phyloP scores from a whole-genome alignment of 2,888 invertebrate genomes.

The Axea sp. region DNA sequence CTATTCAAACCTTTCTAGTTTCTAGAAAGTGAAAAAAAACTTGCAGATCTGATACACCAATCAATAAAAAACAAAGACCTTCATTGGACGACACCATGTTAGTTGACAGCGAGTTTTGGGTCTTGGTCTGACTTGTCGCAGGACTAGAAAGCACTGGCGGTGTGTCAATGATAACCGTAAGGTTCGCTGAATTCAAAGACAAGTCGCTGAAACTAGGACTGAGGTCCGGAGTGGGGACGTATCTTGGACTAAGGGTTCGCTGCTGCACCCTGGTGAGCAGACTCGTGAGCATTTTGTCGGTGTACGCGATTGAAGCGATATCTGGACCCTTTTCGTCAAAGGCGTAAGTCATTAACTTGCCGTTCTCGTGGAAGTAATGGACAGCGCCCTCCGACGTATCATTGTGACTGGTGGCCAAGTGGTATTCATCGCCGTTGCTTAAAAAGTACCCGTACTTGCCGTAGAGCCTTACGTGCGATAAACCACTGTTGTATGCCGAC shows the following conservation, averaged over 20 bases:
- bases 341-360: slow-evolving; percentile 92
- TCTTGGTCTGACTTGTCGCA: slow-evolving; percentile 66
- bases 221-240: slow-evolving; percentile 77
- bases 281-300: slow-evolving; percentile 74
- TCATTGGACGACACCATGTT: slow-evolving; percentile 73
- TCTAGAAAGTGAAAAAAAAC: too few species aligned
- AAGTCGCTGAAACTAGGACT: slow-evolving; percentile 80
- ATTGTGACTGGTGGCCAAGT: slow-evolving; percentile 87
- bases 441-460: slow-evolving; percentile 78
- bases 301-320: slow-evolving; percentile 74
- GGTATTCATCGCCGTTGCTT: slow-evolving; percentile 80
- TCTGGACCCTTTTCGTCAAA: slow-evolving; percentile 89
- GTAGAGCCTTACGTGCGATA: slow-evolving; percentile 65
- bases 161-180: slow-evolving; percentile 78
- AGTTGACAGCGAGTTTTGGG: slow-evolving; percentile 69
- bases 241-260: slow-evolving; percentile 68
- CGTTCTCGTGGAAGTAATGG: slow-evolving; percentile 91
- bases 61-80: too few species aligned
- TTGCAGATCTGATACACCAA: too few species aligned
- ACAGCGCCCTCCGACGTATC: slow-evolving; percentile 90
- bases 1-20: too few species aligned
- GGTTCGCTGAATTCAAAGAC: slow-evolving; percentile 79
- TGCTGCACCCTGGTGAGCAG: slow-evolving; percentile 73
- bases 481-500: slow-evolving; percentile 60
- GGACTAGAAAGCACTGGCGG: slow-evolving; percentile 72